Conservation (phyloP, 2,797 vertebrate species). For the Typhlichthys eigenmanni region DNA sequence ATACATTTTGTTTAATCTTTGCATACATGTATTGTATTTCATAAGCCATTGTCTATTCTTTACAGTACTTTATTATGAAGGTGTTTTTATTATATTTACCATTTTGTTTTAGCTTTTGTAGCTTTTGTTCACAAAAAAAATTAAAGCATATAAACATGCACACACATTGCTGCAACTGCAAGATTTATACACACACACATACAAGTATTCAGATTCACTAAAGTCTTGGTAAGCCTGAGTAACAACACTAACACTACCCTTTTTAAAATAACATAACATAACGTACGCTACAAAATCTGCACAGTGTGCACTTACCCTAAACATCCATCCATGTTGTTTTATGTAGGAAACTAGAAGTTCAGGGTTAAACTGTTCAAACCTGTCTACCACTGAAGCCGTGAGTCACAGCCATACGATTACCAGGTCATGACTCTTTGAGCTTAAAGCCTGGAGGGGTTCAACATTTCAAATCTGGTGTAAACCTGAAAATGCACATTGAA, state of each 20-base stretch:
- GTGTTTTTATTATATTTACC: no score
- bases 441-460: conserved; percentile 44
- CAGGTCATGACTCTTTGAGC: conserved; percentile 68
- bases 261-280: no score
- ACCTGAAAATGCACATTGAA: no score
- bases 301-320: conserved; percentile 18
- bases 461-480: no score
- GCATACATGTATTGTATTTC: no score
- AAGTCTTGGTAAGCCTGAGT: conserved; percentile 16
- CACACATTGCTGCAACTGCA: neutral
- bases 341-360: conserved; percentile 50
- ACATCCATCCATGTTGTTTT: conserved; percentile 40
- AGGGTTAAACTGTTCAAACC: conserved; percentile 38
- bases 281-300: conserved; percentile 20
- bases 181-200: conserved; percentile 9
- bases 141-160: conserved; percentile 4
- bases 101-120: no score
- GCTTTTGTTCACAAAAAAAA: no score
- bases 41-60: no score
- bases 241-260: neutral
- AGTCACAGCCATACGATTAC: conserved; percentile 57
- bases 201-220: neutral
- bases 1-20: no score
- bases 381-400: conserved; percentile 40
- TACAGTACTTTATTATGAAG: no score